Percentiles rank a stretch among this genome's conserved stretches.
Evolutionary conservation across 2,888 invertebrate genomes (phyloP).

Genomic region (Eristalis intricaria): DNA sequence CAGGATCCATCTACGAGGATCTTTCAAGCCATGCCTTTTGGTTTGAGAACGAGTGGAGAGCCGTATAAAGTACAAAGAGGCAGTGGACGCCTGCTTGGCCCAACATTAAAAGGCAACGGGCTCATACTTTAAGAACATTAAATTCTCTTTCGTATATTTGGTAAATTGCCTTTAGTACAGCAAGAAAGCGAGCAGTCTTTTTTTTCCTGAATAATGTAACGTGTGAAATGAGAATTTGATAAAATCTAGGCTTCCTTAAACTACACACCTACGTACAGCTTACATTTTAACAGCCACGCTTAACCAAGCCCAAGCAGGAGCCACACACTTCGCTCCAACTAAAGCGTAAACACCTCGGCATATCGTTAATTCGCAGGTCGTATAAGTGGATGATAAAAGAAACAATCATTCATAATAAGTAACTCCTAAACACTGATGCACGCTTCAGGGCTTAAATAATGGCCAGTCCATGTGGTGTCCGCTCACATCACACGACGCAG

Average conservation of each 20-base stretch:
- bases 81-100: no score
- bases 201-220: no score
- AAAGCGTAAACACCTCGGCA: slow-evolving; percentile 3
- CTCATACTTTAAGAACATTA: no score
- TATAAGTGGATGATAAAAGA: slow-evolving; percentile 32
- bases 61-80: no score
- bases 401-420: slow-evolving; percentile 64
- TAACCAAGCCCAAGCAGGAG: not conserved
- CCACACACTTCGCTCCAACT: not conserved
- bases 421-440: slow-evolving; percentile 62
- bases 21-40: no score
- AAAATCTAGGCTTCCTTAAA: not conserved
- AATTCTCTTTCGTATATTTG: no score
- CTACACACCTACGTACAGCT: not conserved
- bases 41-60: no score
- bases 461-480: slow-evolving; percentile 39
- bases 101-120: no score
- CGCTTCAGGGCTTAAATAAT: slow-evolving; percentile 36
- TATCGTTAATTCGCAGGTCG: slow-evolving; percentile 36
- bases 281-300: not conserved
- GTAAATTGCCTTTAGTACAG: no score
- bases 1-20: no score
- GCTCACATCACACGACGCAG: slow-evolving; percentile 5
- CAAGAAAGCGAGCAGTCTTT: no score
- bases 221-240: no score